Percentiles rank a stretch among this genome's conserved stretches.
These are phyloP conservation scores for Osmerus eperlanus DNA, from an alignment of 2,113 vertebrate genomes.

Conservation along the genomic window DNA sequence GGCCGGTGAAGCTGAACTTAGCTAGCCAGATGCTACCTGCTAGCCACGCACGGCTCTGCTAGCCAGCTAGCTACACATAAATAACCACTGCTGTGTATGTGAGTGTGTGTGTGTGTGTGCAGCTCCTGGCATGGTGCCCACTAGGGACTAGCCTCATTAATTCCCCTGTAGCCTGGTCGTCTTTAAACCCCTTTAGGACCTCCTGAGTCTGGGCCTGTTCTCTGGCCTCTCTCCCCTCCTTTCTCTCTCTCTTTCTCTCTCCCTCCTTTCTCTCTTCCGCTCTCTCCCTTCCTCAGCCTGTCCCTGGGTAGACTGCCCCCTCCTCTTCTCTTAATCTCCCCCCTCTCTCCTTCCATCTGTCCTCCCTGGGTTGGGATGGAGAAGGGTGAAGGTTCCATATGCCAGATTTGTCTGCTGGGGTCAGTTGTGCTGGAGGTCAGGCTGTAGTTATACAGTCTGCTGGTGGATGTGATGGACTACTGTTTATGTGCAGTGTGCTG, in stretches of 20 bases:
- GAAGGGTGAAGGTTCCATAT: too few species aligned
- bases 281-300: conserved; percentile 8
- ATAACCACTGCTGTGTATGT: too few species aligned
- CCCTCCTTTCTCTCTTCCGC: background rate
- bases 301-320: background rate
- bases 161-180: background rate
- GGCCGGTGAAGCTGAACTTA: too few species aligned
- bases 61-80: too few species aligned
- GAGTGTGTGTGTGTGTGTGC: background rate
- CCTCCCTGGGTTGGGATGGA: background rate
- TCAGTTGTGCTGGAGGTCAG: too few species aligned
- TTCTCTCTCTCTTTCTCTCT: background rate
- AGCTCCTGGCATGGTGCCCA: background rate
- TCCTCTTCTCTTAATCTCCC: background rate
- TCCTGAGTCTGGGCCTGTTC: background rate
- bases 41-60: too few species aligned
- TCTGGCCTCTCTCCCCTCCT: background rate
- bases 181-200: background rate
- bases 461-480: too few species aligned
- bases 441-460: too few species aligned
- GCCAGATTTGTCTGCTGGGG: too few species aligned
- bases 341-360: background rate
- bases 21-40: too few species aligned
- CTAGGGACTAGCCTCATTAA: conserved; percentile 13
- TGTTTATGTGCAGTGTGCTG: too few species aligned